Conservation (phyloP, 2,888 invertebrate species). For the Scaptomyza parva region DNA sequence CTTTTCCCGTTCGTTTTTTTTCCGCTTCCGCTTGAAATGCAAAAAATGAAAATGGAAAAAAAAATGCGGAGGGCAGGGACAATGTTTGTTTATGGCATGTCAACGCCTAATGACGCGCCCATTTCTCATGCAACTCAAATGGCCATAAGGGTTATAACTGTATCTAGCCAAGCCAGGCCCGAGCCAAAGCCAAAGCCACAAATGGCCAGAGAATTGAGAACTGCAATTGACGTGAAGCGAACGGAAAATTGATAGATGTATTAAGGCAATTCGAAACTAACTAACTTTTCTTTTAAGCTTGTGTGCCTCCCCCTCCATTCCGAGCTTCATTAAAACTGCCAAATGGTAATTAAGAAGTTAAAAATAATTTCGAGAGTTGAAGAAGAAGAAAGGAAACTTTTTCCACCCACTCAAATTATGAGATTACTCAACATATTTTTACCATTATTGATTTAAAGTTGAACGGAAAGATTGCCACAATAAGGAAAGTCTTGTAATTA, state of each 20-base stretch:
- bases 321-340: neutral
- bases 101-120: slow-evolving; percentile 79
- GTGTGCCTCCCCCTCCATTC: neutral
- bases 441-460: neutral
- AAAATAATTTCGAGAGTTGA: neutral
- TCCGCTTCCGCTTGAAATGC: slow-evolving; percentile 32
- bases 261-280: neutral
- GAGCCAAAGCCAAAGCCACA: neutral
- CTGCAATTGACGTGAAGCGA: slow-evolving; percentile 16
- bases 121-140: slow-evolving; percentile 70
- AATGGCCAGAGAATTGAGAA: neutral
- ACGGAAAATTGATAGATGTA: slow-evolving; percentile 7
- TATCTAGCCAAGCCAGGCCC: neutral
- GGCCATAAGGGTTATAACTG: slow-evolving; percentile 31
- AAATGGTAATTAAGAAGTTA: slow-evolving; percentile 12
- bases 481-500: no score
- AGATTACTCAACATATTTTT: neutral
- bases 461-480: neutral
- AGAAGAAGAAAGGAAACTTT: neutral
- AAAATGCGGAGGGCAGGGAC: slow-evolving; percentile 5
- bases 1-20: slow-evolving; percentile 13
- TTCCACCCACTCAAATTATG: neutral
- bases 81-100: slow-evolving; percentile 79
- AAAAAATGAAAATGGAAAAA: slow-evolving; percentile 24
- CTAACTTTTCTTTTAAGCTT: neutral